Evolutionary conservation across 2,888 invertebrate species (phyloP).

Genomic region (Augochlorella aurata): DNA sequence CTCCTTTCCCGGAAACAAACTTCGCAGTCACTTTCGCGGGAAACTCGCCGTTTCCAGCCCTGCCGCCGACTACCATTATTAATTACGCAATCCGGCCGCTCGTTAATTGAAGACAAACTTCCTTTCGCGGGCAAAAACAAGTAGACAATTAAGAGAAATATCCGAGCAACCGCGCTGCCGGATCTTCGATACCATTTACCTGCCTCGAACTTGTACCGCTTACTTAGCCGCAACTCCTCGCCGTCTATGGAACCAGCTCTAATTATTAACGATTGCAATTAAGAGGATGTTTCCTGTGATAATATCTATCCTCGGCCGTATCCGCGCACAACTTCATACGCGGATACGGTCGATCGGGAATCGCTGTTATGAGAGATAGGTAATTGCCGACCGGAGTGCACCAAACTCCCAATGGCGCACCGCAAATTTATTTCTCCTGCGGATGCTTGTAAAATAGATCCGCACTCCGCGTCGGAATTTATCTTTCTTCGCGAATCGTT

Average conservation of each 20-base stretch:
- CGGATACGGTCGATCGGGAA: constrained; percentile 11
- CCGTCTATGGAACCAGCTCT: constrained; percentile 31
- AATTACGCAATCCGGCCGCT: constrained; percentile 50
- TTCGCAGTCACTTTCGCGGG: constrained; percentile 26
- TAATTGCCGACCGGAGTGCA: neutral
- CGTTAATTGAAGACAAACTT: constrained; percentile 63
- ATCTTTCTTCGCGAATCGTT: neutral
- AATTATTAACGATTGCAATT: constrained; percentile 65
- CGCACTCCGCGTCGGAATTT: neutral
- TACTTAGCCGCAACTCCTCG: constrained; percentile 3
- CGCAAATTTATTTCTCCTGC: neutral
- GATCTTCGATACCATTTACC: constrained; percentile 38
- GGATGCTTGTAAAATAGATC: neutral
- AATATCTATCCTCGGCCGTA: constrained; percentile 51
- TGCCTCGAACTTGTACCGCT: neutral
- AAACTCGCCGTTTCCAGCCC: constrained; percentile 4
- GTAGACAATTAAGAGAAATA: constrained; percentile 53
- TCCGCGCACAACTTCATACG: constrained; percentile 21
- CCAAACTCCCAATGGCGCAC: neutral
- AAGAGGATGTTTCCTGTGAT: constrained; percentile 56
- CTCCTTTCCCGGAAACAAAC: constrained; percentile 22
- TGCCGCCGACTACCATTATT: constrained; percentile 47
- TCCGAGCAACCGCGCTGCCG: neutral
- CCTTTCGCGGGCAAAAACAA: constrained; percentile 34
- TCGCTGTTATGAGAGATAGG: neutral